A percentile compares a stretch with the other conserved stretches of the same genome.
Conservation (phyloP, 1,140 invertebrate genomes). For the Schlechtendalia chinensis region DNA sequence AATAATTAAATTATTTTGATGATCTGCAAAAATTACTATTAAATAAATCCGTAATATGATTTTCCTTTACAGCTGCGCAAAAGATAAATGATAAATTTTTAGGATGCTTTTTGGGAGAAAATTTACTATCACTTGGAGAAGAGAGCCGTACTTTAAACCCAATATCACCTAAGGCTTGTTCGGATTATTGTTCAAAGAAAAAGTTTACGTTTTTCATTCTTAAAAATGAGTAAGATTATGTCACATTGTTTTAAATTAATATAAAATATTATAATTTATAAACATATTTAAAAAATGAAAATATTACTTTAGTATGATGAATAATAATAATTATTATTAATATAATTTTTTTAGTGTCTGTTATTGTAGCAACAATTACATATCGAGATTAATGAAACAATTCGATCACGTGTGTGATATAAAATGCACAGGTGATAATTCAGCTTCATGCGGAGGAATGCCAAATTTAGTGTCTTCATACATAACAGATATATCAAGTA, state of each 20-base stretch:
- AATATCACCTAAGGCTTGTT: constrained; percentile 6
- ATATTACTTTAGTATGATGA: too few relatives aligned
- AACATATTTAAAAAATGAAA: neutral
- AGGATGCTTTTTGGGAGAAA: constrained; percentile 29
- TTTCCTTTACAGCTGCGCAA: neutral
- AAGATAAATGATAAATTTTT: neutral
- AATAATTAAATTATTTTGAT: neutral
- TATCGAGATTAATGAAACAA: constrained; percentile 34
- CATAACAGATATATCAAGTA: constrained; percentile 12
- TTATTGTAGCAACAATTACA: constrained; percentile 34
- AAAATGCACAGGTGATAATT: constrained; percentile 14
- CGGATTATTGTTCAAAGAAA: constrained; percentile 16
- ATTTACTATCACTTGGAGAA: constrained; percentile 21
- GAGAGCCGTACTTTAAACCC: neutral
- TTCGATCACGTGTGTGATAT: neutral
- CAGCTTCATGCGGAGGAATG: constrained; percentile 16
- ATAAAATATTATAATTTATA: neutral
- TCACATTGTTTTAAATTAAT: neutral
- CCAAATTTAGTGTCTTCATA: constrained; percentile 41
- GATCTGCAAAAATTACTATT: neutral
- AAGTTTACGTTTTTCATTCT: constrained; percentile 2
- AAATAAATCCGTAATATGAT: neutral
- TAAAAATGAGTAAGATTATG: constrained; percentile 7
- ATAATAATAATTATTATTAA: neutral
- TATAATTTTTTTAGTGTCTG: constrained; percentile 20